phyloP scores from a whole-genome alignment of 2,113 vertebrate genomes.

The Brachyistius frenatus region DNA sequence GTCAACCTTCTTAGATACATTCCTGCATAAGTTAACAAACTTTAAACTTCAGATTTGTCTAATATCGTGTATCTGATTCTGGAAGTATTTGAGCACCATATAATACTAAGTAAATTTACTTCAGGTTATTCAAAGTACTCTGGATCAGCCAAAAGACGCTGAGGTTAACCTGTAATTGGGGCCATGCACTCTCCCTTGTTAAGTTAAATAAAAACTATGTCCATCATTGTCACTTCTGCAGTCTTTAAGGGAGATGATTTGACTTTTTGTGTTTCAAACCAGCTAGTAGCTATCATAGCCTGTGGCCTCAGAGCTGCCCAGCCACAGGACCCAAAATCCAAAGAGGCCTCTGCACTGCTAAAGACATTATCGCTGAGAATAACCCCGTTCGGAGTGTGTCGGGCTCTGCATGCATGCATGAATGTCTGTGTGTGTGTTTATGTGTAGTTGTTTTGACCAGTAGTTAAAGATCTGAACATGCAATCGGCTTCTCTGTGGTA shows the following conservation, averaged over 20 bases:
- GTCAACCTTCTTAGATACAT: background rate
- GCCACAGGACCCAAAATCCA: conserved; percentile 49
- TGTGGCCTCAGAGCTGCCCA: conserved; percentile 49
- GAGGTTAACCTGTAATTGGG: conserved; percentile 43
- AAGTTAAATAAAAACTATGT: conserved; percentile 30
- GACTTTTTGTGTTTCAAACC: conserved; percentile 26
- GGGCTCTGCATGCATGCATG: conserved; percentile 16
- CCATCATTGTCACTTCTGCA: conserved; percentile 44
- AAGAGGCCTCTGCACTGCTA: conserved; percentile 64
- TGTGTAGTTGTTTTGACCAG: conserved; percentile 72
- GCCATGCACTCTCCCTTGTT: conserved; percentile 1
- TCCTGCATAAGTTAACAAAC: background rate
- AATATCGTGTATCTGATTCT: background rate
- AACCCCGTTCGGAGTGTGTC: conserved; percentile 52
- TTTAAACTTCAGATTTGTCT: background rate
- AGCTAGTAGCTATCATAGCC: conserved; percentile 39
- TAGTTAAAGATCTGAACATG: conserved; percentile 75
- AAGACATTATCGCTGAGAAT: conserved; percentile 80
- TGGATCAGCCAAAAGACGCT: conserved; percentile 18
- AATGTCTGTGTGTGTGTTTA: conserved; percentile 36
- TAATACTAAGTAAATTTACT: too few species aligned
- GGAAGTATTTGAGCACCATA: background rate
- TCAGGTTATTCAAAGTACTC: background rate
- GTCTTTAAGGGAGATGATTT: conserved; percentile 41
- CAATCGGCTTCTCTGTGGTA: conserved; percentile 70